These are phyloP conservation scores for Sebastes oblongus DNA, from an alignment of 2,797 vertebrate species.

Conservation along the genomic window DNA sequence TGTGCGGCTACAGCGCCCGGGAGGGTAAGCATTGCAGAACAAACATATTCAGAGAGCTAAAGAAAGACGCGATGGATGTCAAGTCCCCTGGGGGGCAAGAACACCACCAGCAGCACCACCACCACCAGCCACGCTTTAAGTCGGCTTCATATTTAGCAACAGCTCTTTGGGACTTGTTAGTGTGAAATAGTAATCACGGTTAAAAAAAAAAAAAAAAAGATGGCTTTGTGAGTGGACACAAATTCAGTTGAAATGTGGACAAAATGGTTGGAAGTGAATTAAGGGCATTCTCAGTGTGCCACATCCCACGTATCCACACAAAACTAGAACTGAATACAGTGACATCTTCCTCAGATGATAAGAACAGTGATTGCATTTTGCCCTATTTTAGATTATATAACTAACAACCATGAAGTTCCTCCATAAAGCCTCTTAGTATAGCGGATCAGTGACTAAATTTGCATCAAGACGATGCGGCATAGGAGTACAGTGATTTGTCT, in stretches of 20 bases:
- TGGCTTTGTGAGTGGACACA: conserved; percentile 65
- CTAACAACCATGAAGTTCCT: conserved; percentile 85
- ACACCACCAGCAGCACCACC: conserved; percentile 52
- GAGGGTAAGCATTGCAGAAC: conserved; percentile 70
- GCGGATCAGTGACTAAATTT: conserved; percentile 84
- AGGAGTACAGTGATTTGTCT: conserved; percentile 82
- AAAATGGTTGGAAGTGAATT: conserved; percentile 71
- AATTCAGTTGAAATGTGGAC: conserved; percentile 63
- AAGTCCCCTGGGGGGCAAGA: conserved; percentile 51
- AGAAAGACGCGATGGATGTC: conserved; percentile 72
- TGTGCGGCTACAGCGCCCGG: conserved; percentile 56
- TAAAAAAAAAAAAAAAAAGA: conserved; percentile 37
- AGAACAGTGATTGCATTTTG: conserved; percentile 81
- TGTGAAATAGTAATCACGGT: conserved; percentile 52
- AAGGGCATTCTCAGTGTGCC: conserved; percentile 52
- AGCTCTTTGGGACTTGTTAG: conserved; percentile 32
- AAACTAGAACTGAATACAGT: conserved; percentile 64
- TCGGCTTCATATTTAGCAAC: conserved; percentile 48
- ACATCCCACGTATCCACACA: conserved; percentile 59
- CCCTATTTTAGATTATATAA: conserved; percentile 83
- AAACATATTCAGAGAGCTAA: conserved; percentile 74
- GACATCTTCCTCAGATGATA: conserved; percentile 76
- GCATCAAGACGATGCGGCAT: conserved; percentile 79
- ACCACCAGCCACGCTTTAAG: conserved; percentile 50
- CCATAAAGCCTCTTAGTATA: conserved; percentile 85